These are phyloP conservation scores for Irena cyanogastra DNA, from an alignment of 2,113 vertebrate species.

Conservation along the genomic window DNA sequence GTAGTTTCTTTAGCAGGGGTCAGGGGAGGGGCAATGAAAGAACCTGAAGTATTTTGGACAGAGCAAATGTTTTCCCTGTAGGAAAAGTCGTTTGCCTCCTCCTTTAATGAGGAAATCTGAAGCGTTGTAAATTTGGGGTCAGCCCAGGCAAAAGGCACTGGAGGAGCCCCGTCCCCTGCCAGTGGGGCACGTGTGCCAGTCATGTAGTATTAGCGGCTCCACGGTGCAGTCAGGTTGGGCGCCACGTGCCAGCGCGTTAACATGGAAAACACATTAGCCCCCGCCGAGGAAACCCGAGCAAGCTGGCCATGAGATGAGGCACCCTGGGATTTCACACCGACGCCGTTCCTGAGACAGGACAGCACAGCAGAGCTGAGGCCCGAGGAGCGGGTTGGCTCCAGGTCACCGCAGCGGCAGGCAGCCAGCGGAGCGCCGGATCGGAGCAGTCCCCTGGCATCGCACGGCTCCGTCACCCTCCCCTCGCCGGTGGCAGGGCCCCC, in stretches of 20 bases:
- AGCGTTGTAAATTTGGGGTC: not conserved
- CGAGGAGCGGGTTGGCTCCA: fast-evolving
- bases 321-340: not conserved
- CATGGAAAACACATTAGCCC: slow-evolving; percentile 54
- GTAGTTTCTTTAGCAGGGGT: not conserved
- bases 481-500: fast-evolving
- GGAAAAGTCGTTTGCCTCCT: fast-evolving
- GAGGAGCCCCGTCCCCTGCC: not conserved
- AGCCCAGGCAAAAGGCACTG: not conserved
- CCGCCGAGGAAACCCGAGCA: not conserved
- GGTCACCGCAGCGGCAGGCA: fast-evolving
- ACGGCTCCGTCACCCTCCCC: fast-evolving
- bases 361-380: not conserved
- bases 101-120: not conserved
- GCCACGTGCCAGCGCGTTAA: not conserved
- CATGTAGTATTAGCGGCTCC: not conserved
- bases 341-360: not conserved
- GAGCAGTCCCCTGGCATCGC: fast-evolving
- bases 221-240: not conserved
- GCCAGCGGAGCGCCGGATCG: fast-evolving
- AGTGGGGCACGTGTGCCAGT: not conserved
- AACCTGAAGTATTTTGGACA: not conserved
- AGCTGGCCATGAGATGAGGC: not conserved
- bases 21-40: not conserved
- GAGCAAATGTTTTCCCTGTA: not conserved